Evolutionary conservation across 2,113 vertebrate genomes (phyloP).

Genomic region (pig (Sus scrofa)): T2T-Sscrofa CM000825.6:61239001-61239500

Average conservation of each 20-base stretch:
- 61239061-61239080: background rate
- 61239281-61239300: no score
- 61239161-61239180: background rate
- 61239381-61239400: background rate
- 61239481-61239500: no score
- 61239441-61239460: background rate
- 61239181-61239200: background rate
- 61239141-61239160: background rate
- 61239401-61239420: rapidly evolving
- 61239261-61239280: background rate
- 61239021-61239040: background rate
- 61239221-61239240: background rate
- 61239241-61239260: background rate
- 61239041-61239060: background rate
- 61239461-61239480: no score
- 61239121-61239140: background rate
- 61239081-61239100: background rate
- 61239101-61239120: background rate
- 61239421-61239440: rapidly evolving
- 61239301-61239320: background rate
- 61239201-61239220: background rate
- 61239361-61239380: background rate
- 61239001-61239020: background rate
- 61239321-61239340: background rate
- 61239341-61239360: no score